A percentile compares a stretch with the other conserved stretches of the same genome.
Evolutionary conservation across 2,888 invertebrate genomes (phyloP).

Genomic region (Drosophila peninsularis): DNA sequence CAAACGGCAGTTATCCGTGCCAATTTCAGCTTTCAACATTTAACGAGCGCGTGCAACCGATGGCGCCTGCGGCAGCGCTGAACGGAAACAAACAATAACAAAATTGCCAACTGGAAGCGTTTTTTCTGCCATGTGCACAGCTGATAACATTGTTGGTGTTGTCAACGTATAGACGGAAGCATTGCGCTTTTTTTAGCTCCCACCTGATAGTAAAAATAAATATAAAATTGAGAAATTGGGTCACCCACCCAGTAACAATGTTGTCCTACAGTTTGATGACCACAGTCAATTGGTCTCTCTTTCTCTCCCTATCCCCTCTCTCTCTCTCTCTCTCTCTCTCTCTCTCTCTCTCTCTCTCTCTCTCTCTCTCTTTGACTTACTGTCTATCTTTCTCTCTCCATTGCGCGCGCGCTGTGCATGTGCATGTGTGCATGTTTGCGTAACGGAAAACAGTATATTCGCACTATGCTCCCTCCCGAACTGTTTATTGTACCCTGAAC

Average conservation of each 20-base stretch:
- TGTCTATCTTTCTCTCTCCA: not conserved
- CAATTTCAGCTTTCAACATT: slow-evolving; percentile 60
- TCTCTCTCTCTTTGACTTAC: not conserved
- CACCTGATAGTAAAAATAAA: slow-evolving; percentile 42
- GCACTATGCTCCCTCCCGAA: slow-evolving; percentile 6
- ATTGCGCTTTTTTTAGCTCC: slow-evolving; percentile 33
- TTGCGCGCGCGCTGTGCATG: not conserved
- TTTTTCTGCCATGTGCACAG: slow-evolving; percentile 39
- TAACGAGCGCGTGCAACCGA: slow-evolving; percentile 63
- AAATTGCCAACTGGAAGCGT: slow-evolving; percentile 24
- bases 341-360: slow-evolving; percentile 1
- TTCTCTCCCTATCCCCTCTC: too few relatives aligned
- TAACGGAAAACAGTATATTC: slow-evolving; percentile 8
- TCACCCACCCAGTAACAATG: slow-evolving; percentile 33
- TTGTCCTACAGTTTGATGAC: too few relatives aligned
- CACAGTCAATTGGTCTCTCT: too few relatives aligned
- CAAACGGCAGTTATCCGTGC: too few relatives aligned
- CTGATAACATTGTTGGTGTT: slow-evolving; percentile 42
- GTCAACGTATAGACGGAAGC: slow-evolving; percentile 35
- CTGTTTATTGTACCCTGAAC: not conserved
- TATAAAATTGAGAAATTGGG: slow-evolving; percentile 45
- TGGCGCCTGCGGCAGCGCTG: slow-evolving; percentile 64
- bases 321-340: too few relatives aligned
- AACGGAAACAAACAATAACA: slow-evolving; percentile 63
- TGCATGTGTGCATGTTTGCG: not conserved